Conservation (phyloP, 2,888 invertebrate genomes). For the Chaitophorus viminalis region DNA sequence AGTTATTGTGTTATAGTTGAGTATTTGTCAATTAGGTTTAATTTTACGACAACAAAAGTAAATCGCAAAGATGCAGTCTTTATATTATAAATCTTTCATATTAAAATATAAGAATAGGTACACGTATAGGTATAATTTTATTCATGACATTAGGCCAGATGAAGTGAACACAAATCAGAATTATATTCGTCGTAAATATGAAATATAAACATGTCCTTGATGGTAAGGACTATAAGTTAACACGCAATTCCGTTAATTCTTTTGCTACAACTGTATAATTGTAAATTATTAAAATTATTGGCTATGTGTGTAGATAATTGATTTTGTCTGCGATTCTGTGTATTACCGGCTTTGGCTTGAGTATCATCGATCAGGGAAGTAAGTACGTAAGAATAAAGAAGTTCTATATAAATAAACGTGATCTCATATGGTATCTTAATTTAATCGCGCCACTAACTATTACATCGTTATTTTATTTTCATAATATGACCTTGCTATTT, state of each 20-base stretch:
- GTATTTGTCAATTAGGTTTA: too few species aligned
- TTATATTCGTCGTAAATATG: neutral
- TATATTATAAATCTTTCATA: too few species aligned
- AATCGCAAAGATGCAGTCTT: slow-evolving; percentile 35
- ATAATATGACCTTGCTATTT: neutral
- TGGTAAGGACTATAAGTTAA: neutral
- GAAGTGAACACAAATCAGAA: neutral
- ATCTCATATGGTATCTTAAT: neutral
- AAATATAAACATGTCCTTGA: neutral
- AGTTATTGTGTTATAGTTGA: neutral
- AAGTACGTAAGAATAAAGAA: neutral
- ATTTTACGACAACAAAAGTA: neutral
- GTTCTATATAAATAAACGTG: neutral
- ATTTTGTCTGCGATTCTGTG: too few species aligned
- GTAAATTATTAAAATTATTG: neutral
- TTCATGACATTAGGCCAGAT: too few species aligned
- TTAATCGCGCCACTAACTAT: neutral
- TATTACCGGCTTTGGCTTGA: neutral
- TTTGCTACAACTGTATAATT: neutral
- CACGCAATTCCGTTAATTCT: neutral
- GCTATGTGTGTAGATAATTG: neutral
- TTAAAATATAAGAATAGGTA: too few species aligned
- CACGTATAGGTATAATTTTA: too few species aligned
- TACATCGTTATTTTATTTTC: neutral
- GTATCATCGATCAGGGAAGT: neutral